Evolutionary conservation across 2,113 vertebrate species (phyloP).

Genomic region (Pagrus major): DNA sequence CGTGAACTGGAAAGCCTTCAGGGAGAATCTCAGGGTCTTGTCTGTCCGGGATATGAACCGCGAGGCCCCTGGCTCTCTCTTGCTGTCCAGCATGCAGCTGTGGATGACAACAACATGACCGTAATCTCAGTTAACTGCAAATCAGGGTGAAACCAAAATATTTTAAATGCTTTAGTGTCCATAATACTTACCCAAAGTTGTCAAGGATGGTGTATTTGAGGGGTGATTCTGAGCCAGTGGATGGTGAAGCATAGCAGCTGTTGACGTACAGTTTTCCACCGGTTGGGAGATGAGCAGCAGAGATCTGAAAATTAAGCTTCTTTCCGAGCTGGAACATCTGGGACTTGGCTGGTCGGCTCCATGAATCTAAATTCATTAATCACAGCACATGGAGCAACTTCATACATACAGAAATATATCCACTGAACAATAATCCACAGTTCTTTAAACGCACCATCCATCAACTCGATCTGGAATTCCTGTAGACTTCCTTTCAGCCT

Average conservation of each 20-base stretch:
- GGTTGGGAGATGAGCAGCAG: slow-evolving; percentile 52
- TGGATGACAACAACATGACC: background rate
- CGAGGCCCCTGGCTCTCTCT: slow-evolving; percentile 60
- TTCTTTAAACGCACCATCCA: slow-evolving; percentile 74
- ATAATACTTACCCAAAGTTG: slow-evolving; percentile 76
- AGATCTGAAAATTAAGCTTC: slow-evolving; percentile 75
- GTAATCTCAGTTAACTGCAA: background rate
- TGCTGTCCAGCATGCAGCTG: slow-evolving; percentile 80
- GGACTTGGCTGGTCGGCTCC: slow-evolving; percentile 56
- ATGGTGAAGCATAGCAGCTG: slow-evolving; percentile 71
- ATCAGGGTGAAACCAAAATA: background rate
- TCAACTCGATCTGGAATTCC: slow-evolving; percentile 75
- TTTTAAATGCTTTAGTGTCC: background rate
- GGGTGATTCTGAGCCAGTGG: slow-evolving; percentile 16
- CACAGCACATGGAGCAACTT: background rate
- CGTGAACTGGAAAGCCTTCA: slow-evolving; percentile 81
- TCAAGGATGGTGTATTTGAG: slow-evolving; percentile 74
- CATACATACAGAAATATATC: background rate
- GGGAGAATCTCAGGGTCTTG: slow-evolving; percentile 69
- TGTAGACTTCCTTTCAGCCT: slow-evolving; percentile 53
- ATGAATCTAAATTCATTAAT: slow-evolving; percentile 64
- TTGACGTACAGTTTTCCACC: slow-evolving; percentile 75
- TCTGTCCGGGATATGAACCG: slow-evolving; percentile 67
- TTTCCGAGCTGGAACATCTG: slow-evolving; percentile 73
- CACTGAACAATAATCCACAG: background rate